phyloP scores from a whole-genome alignment of 2,888 invertebrate species.

The Seira ritae region DNA sequence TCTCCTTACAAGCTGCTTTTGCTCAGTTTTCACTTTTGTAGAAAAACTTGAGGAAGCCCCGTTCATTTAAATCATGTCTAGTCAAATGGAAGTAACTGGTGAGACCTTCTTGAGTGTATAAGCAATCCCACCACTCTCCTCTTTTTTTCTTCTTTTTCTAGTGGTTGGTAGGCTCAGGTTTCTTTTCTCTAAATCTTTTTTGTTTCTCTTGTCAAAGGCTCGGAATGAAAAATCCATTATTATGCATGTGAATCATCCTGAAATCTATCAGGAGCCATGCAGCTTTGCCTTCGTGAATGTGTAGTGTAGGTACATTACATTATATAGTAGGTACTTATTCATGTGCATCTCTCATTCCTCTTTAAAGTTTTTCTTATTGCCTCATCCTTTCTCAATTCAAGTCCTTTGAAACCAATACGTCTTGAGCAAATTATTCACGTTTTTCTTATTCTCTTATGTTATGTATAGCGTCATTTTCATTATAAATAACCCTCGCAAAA shows the following conservation, averaged over 20 bases:
- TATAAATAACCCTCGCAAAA: conserved; percentile 9
- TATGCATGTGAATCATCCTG: conserved; percentile 3
- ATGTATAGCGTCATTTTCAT: conserved; percentile 45
- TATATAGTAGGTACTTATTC: too few relatives aligned
- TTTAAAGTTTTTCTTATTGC: too few relatives aligned
- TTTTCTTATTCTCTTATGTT: too few relatives aligned
- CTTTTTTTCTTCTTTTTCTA: neutral
- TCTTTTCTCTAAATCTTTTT: too few relatives aligned
- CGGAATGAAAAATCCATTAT: conserved; percentile 22
- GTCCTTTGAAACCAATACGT: too few relatives aligned
- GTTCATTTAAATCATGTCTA: conserved; percentile 53
- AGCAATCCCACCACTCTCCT: neutral
- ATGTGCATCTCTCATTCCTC: too few relatives aligned
- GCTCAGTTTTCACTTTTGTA: conserved; percentile 13
- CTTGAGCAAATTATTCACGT: conserved; percentile 15
- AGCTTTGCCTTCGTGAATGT: too few relatives aligned
- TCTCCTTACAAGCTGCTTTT: neutral
- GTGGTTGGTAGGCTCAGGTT: neutral
- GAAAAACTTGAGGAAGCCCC: conserved; percentile 28
- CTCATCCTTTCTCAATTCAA: too few relatives aligned
- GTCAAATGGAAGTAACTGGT: conserved; percentile 37
- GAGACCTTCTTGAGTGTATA: conserved; percentile 1
- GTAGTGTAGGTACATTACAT: too few relatives aligned
- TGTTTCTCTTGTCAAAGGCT: neutral
- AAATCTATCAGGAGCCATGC: too few relatives aligned